phyloP scores from a whole-genome alignment of 2,113 vertebrate species.

The Dermatemys mawii region DNA sequence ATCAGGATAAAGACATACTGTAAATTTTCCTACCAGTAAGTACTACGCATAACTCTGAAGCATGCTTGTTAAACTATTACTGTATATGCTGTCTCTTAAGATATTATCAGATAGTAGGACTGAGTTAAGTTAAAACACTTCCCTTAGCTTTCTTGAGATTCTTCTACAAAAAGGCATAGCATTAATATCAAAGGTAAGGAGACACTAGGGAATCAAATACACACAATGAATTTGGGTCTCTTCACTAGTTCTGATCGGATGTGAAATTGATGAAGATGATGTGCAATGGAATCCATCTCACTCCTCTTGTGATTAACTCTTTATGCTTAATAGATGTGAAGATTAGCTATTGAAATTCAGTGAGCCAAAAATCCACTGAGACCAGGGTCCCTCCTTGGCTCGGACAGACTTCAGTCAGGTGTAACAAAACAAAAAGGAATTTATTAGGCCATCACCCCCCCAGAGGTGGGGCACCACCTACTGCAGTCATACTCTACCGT shows the following conservation, averaged over 20 bases:
- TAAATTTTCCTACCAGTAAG: neutral
- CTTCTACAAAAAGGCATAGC: neutral
- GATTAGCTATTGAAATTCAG: neutral
- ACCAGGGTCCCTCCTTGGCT: neutral
- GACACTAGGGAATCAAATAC: neutral
- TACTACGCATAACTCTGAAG: neutral
- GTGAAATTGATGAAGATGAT: neutral
- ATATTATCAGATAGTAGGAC: neutral
- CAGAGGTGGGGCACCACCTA: neutral
- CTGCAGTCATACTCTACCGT: neutral
- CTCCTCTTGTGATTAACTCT: neutral
- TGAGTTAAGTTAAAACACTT: neutral
- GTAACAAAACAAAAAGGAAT: neutral
- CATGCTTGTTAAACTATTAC: neutral
- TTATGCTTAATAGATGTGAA: neutral
- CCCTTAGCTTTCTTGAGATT: neutral
- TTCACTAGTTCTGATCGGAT: neutral
- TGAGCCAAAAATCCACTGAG: neutral
- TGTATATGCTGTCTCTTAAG: neutral
- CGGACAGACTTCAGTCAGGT: neutral
- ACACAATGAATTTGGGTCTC: neutral
- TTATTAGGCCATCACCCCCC: neutral
- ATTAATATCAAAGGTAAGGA: neutral
- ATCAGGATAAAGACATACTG: neutral
- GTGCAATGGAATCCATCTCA: neutral